phyloP scores from a whole-genome alignment of 2,113 vertebrate species.

The Chlorodrepanis virens region DNA sequence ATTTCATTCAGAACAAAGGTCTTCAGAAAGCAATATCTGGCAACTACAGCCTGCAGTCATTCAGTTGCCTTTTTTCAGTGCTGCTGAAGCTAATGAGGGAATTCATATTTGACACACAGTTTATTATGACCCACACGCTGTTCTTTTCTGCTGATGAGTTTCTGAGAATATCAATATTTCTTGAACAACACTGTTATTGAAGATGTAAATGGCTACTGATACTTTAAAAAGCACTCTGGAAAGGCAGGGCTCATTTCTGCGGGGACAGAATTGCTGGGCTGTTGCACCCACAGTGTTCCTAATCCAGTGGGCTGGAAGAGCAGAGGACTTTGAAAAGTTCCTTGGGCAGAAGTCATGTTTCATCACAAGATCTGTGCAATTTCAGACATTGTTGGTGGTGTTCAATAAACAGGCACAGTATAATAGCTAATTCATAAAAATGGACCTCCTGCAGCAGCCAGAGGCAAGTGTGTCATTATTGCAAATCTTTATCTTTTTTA shows the following conservation, averaged over 20 bases:
- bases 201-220: not conserved
- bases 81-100: not conserved
- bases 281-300: not conserved
- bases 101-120: not conserved
- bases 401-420: not conserved
- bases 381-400: not conserved
- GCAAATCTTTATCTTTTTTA: conserved; percentile 51
- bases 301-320: not conserved
- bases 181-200: not conserved
- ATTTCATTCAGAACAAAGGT: not conserved
- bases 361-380: not conserved
- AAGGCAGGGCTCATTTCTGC: not conserved
- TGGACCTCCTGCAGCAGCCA: not conserved
- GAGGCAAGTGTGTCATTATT: conserved; percentile 18
- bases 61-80: not conserved
- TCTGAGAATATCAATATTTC: not conserved
- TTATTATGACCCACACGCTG: not conserved
- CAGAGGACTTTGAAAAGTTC: not conserved
- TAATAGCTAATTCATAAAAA: conserved; percentile 42
- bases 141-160: not conserved
- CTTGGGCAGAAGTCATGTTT: not conserved
- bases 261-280: not conserved
- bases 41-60: not conserved
- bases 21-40: not conserved
- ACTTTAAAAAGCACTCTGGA: not conserved